Percentiles rank a stretch among this genome's conserved stretches.
phyloP scores from a whole-genome alignment of 2,113 vertebrate species.

The Upupa epops region DNA sequence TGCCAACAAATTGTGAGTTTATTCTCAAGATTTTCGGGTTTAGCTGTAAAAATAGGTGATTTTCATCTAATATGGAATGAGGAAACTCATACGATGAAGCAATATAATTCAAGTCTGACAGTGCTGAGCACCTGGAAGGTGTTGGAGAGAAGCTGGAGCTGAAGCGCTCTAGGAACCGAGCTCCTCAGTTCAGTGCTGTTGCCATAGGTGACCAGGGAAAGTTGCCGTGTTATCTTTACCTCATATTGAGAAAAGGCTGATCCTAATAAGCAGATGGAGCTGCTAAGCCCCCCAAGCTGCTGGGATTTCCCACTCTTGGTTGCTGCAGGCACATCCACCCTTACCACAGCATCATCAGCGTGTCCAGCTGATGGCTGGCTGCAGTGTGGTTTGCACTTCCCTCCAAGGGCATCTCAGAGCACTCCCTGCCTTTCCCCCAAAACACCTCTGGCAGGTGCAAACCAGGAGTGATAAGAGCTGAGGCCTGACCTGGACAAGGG shows the following conservation, averaged over 20 bases:
- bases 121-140: neutral
- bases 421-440: neutral
- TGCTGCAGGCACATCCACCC: neutral
- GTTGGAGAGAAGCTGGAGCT: neutral
- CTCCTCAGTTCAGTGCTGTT: neutral
- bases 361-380: neutral
- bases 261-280: neutral
- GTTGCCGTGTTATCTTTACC: neutral
- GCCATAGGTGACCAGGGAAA: accelerated
- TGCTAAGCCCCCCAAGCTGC: neutral
- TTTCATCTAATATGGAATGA: neutral
- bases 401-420: neutral
- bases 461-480: neutral
- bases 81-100: neutral
- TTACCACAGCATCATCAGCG: accelerated
- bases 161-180: neutral
- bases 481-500: neutral
- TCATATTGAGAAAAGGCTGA: neutral
- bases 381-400: neutral
- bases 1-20: too few relatives aligned
- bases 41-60: too few relatives aligned
- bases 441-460: neutral
- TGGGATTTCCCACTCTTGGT: neutral
- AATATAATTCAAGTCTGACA: neutral
- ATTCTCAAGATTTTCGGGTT: too few relatives aligned